Conservation (phyloP, 35 echinoderm and acorn worm species). For the Ophioderma brevispina region DNA sequence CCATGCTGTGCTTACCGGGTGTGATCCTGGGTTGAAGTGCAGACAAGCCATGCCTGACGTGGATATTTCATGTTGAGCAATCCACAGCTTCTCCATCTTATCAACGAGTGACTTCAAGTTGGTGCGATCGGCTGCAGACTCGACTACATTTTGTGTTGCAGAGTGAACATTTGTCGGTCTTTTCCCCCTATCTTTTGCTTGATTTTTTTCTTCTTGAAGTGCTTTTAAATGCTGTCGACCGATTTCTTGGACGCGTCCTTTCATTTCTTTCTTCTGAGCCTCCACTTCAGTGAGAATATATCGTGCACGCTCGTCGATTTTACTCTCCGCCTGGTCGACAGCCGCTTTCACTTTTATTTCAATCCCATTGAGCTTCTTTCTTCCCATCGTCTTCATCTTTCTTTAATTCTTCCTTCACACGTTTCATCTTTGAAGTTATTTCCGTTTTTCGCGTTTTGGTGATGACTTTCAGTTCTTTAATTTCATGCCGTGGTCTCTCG, state of each 20-base stretch:
- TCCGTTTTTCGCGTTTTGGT: background rate
- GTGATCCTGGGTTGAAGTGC: background rate
- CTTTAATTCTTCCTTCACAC: background rate
- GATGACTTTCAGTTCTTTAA: conserved; percentile 1
- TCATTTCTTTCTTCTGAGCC: background rate
- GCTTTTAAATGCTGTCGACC: background rate
- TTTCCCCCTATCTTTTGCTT: background rate
- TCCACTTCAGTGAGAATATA: background rate
- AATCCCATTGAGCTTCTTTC: background rate
- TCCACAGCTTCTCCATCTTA: background rate
- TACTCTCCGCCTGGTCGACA: background rate
- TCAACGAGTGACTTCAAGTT: background rate
- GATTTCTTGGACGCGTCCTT: background rate
- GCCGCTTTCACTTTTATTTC: background rate
- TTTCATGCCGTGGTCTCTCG: background rate
- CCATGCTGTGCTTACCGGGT: background rate
- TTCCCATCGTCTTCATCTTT: background rate
- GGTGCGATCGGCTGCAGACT: background rate
- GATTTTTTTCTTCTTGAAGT: background rate
- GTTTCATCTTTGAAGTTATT: background rate
- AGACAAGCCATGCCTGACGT: background rate
- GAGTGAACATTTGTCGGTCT: background rate
- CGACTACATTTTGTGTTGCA: background rate
- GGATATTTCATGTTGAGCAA: background rate
- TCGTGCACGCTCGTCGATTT: background rate